These are phyloP conservation scores for Dryoscopus gambensis DNA, from an alignment of 2,113 vertebrate species.

Conservation along the genomic window DNA sequence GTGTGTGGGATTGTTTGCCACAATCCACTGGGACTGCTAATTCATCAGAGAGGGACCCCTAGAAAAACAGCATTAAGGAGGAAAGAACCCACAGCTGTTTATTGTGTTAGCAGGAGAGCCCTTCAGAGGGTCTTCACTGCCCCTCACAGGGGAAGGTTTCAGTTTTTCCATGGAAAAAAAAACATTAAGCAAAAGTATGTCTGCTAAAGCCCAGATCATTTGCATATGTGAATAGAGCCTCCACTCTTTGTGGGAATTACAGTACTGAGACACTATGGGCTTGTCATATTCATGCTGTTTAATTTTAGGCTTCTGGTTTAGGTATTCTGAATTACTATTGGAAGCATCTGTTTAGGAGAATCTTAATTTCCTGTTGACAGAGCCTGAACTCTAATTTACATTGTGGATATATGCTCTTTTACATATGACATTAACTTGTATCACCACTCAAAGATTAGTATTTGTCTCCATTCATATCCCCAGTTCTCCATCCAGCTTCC, in stretches of 20 bases:
- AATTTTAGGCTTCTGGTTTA: background rate
- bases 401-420: background rate
- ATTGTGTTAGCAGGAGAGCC: constrained; percentile 31
- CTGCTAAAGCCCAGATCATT: background rate
- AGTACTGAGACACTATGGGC: background rate
- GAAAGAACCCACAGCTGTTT: constrained; percentile 41
- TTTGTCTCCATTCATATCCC: background rate
- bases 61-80: constrained; percentile 5
- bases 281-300: background rate
- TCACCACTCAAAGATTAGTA: background rate
- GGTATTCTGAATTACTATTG: background rate
- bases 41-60: constrained; percentile 16
- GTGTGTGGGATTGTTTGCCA: constrained; percentile 14
- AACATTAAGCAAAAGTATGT: background rate
- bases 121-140: constrained; percentile 15
- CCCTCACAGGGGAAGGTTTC: background rate
- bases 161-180: constrained; percentile 15
- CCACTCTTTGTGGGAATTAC: background rate
- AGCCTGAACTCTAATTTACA: background rate
- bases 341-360: background rate
- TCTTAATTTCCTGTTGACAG: background rate
- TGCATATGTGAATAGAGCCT: constrained; percentile 8
- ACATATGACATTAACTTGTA: background rate
- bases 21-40: constrained; percentile 25
- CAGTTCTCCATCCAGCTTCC: background rate